Evolutionary conservation across 2,888 invertebrate genomes (phyloP), one percentile per base, ranked within the genome.

Genomic region (Acleris laterana): DNA sequence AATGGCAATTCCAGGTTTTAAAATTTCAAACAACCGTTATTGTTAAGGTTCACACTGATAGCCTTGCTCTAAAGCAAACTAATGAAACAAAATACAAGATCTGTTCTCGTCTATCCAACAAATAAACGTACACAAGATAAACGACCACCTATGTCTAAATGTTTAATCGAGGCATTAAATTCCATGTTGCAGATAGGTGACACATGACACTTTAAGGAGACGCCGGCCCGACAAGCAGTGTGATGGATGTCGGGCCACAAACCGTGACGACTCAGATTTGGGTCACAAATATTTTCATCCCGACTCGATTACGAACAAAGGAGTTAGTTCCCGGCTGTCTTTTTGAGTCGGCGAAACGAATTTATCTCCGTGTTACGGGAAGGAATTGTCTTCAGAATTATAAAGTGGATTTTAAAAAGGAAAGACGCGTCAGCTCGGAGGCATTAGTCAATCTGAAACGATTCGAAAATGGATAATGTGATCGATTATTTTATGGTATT

Each of bases 161-260:
- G 38, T 56, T 44, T 22, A 42, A 42, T 19, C 17, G 59, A 48
- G 53, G 53, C 53, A 64, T 65, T 65, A 65, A 65, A 60, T 64
- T 55, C 55, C 65, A 50, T 61, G 65, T 50, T 44, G 38, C 32
- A 59, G 28, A 52, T 61, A 61, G 46, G 57, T 65, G 60, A 65
- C 65, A 65, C 56, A 49, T 56, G 65, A 61, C 65, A 56, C 65
- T 65, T 65, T 60, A 61, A 61, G 65, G 65, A 65, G 44, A 57
- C 46, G 22, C 13, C 19, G 57, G 25, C 25, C 22, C 46, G 44
- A 46, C 57, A 44, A n/a, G 57, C 56, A 20, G 16, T 28, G 56
- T 57, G 57, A 57, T 57, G 42, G 57, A 57, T 44, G 57, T 25
- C 25, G 44, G 44, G 25, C 42, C 55, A 42, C 42, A 55, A 19